These are phyloP conservation scores for Metopolophium dirhodum DNA, from an alignment of 1,140 invertebrate genomes.

Conservation along the genomic window DNA sequence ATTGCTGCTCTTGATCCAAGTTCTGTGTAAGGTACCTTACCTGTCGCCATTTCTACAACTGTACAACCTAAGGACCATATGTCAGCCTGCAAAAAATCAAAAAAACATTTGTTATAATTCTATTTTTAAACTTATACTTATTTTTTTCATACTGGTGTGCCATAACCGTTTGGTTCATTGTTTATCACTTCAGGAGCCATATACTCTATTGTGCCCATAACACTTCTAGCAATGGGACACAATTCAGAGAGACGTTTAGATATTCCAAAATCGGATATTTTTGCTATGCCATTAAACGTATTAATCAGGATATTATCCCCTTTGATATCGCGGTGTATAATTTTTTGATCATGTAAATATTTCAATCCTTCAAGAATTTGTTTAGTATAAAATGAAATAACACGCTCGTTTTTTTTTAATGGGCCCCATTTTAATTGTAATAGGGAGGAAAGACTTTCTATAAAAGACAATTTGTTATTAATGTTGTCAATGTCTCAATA, in stretches of 20 bases:
- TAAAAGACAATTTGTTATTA: constrained; percentile 5
- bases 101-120: not conserved
- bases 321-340: constrained; percentile 78
- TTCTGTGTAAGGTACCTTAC: constrained; percentile 97
- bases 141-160: constrained; percentile 78
- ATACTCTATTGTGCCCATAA: constrained; percentile 92
- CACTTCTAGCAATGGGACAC: constrained; percentile 93
- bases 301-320: constrained; percentile 97
- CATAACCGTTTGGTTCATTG: constrained; percentile 95
- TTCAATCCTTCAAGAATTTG: constrained; percentile 98
- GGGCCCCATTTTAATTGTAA: constrained; percentile 96
- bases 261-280: constrained; percentile 99
- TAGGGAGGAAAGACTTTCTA: constrained; percentile 89
- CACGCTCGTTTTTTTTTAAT: constrained; percentile 94
- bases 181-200: constrained; percentile 99
- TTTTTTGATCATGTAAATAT: constrained; percentile 98
- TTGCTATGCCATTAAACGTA: constrained; percentile 96
- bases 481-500: not conserved
- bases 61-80: constrained; percentile 98
- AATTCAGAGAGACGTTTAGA: constrained; percentile 94
- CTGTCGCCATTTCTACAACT: constrained; percentile 99
- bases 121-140: constrained; percentile 59
- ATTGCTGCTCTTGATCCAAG: constrained; percentile 94
- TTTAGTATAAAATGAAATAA: constrained; percentile 95
- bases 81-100: constrained; percentile 74